Evolutionary conservation across 92 coral and sea anemone genomes (phyloP), one percentile per base, ranked within the genome.

Genomic region (Zoanthus solanderi): DNA sequence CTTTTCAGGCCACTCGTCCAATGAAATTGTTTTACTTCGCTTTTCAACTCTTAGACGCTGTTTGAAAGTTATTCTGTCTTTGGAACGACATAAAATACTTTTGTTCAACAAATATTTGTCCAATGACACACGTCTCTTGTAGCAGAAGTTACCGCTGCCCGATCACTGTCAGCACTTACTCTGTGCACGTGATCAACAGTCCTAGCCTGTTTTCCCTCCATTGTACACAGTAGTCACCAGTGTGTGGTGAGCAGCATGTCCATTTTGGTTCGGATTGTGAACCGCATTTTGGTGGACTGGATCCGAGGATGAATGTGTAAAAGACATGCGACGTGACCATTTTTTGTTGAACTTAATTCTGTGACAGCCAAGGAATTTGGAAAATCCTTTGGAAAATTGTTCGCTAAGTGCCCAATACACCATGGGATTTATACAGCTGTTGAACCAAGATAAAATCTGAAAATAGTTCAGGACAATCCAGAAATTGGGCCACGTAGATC

Each of bases 391-490:
- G 14, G 99, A 94, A 83, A 95, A 97, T 84, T 97, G 97, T 58
- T 94, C 98, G 72, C 99, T 97, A 18, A 95, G 95, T 16, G 90
- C 92, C 96, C 99, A 97, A 88, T 97, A 97, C 17, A 97, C 96
- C 13, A 97, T 88, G 0, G 99, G 99, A 87, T 97, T 97, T 54
- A 97, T 87, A 83, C 98, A 95, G 82, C 97, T 93, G 76, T 97
- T 97, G 60, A 92, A 90, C 97, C 98, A 97, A 44, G 94, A 89
- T 0, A 97, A 50, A 56, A 94, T 73, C 84, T 96, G 93, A 83
- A 60, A 85, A 53, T 90, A 90, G 47, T 79, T 90, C 71, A 90
- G 75, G 28, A 17, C 77, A 15, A 90, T 57, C 73, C 66, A 67
- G 85, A 87, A 85, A 9, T 32, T 6, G 45, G 85, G 76, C 85